phyloP scores from a whole-genome alignment of 2,113 vertebrate species.

The Psilopsiagon aymara region DNA sequence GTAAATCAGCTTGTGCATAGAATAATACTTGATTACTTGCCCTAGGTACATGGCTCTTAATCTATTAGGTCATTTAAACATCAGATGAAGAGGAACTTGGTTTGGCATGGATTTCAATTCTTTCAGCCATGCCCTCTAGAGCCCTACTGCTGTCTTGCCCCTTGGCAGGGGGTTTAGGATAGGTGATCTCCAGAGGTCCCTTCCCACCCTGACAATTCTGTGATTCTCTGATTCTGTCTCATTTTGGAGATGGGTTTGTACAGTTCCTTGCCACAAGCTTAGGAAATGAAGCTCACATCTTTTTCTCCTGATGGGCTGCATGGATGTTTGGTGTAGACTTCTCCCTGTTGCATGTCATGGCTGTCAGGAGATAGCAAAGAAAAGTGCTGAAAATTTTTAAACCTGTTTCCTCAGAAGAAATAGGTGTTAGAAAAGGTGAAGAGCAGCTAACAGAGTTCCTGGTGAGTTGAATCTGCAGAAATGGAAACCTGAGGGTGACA shows the following conservation, averaged over 20 bases:
- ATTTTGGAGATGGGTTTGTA: background rate
- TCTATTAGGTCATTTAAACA: background rate
- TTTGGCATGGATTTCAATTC: background rate
- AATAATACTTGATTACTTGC: background rate
- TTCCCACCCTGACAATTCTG: background rate
- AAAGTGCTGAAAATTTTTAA: background rate
- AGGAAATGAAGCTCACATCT: background rate
- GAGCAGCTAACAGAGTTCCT: background rate
- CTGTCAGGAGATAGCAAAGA: background rate
- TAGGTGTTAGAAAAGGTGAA: background rate
- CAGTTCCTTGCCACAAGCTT: background rate
- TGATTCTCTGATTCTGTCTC: background rate
- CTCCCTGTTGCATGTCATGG: background rate
- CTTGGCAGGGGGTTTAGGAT: background rate
- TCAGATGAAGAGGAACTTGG: background rate
- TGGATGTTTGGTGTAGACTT: background rate
- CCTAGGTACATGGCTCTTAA: rapidly evolving
- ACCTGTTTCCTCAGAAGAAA: background rate
- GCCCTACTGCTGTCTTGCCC: background rate
- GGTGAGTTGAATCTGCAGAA: background rate
- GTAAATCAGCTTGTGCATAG: background rate
- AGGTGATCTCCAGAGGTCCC: background rate
- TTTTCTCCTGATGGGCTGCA: background rate
- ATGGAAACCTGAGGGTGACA: background rate
- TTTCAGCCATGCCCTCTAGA: background rate